Base-by-base conservation (phyloP, 2,113 vertebrate genomes). In the Cynoglossus semilaevis region DNA sequence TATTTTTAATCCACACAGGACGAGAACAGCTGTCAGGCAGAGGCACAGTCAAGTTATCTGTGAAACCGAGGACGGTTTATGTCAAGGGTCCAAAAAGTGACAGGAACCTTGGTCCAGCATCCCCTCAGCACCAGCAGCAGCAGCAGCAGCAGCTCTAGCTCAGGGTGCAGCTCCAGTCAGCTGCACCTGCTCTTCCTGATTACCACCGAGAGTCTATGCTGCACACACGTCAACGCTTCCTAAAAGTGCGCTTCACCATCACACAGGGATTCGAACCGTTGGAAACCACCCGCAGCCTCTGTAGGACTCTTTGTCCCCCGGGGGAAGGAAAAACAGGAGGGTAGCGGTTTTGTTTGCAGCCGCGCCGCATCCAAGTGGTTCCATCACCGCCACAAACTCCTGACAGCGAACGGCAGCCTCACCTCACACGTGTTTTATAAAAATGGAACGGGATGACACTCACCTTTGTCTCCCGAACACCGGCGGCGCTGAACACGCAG, bases 321-420 rank as follows among this genome's bases (percentile, higher is more conserved):
- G 18, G 22, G 22, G 35, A 14, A 10, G 15, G 7, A 13, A 14
- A 13, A 13, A 41, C 11, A 41, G 19, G 36, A 54, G 40, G 29
- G 9, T 18, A 43, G 42, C 38, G 42, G 38, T 41, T 11, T 41
- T 41, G 38, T 41, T 13, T 11, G 38, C 38, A 41, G 19, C 10
- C 13, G 51, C 14, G 15, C 37, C 70, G 37, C 59, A 71, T 67
- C 58, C 63, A 63, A 41, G 59, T 72, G 22, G 41, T 19, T n/a
- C 13, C 7, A 17, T 11, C 38, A 4, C 3, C 22, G 22, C 52
- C 41, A 59, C 53, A 69, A 84, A 87, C 83, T 84, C 85, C 54
- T 79, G 74, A 63, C 79, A 63, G 63, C 15, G 43, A 52, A 35
- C 67, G 46, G 65, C 7, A 9, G 18, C 51, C 68, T 16, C 8